Evolutionary conservation across 2,113 vertebrate genomes (phyloP).

Genomic region (Mola mola): DNA sequence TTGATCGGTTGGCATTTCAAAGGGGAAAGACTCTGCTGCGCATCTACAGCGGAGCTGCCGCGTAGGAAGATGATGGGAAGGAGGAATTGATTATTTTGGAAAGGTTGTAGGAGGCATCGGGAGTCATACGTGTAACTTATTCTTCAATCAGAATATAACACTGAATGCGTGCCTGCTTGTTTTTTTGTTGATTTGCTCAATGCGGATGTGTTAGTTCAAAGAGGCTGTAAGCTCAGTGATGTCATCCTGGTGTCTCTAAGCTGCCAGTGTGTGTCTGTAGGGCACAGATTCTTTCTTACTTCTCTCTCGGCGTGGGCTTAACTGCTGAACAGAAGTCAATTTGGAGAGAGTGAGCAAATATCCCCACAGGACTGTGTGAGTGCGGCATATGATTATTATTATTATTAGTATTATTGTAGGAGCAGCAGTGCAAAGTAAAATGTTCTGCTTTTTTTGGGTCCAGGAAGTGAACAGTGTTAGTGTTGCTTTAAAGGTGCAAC

Average conservation of each 20-base stretch:
- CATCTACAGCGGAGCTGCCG: slow-evolving; percentile 29
- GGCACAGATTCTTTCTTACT: slow-evolving; percentile 1
- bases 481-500: neutral
- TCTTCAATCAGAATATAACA: slow-evolving; percentile 18
- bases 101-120: slow-evolving; percentile 41
- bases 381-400: slow-evolving; percentile 31
- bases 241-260: slow-evolving; percentile 1
- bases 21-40: slow-evolving; percentile 26
- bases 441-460: slow-evolving; percentile 12
- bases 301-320: slow-evolving; percentile 6
- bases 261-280: slow-evolving; percentile 2
- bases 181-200: slow-evolving; percentile 3
- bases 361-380: slow-evolving; percentile 26
- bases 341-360: slow-evolving; percentile 42
- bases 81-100: slow-evolving; percentile 59
- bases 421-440: slow-evolving; percentile 17
- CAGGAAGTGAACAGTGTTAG: neutral
- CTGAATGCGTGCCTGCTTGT: neutral
- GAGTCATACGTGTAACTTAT: slow-evolving; percentile 28
- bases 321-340: slow-evolving; percentile 32
- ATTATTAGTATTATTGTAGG: too few relatives aligned
- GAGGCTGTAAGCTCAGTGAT: slow-evolving; percentile 12
- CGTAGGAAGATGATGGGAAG: slow-evolving; percentile 42
- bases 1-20: slow-evolving; percentile 48
- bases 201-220: neutral